phyloP scores from a whole-genome alignment of 2,888 invertebrate genomes.

The Tolmerus cingulatus region DNA sequence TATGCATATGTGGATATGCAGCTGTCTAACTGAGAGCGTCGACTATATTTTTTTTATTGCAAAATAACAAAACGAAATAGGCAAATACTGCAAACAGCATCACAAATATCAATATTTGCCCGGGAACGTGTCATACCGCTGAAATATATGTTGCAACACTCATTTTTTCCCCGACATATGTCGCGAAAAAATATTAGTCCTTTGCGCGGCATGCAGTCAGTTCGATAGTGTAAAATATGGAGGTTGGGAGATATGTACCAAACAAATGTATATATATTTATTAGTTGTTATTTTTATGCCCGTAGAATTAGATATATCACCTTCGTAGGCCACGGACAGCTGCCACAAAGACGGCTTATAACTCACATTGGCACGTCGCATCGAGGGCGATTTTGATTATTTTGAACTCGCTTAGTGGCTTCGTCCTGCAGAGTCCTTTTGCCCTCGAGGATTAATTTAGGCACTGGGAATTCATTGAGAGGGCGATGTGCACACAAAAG shows the following conservation, averaged over 20 bases:
- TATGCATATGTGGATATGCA: background rate
- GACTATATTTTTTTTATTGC: background rate
- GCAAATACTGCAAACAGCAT: background rate
- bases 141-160: background rate
- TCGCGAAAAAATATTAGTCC: slow-evolving; percentile 11
- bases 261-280: background rate
- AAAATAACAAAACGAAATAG: background rate
- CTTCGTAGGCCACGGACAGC: background rate
- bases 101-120: background rate
- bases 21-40: background rate
- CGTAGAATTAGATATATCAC: slow-evolving; percentile 20
- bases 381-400: slow-evolving; percentile 10
- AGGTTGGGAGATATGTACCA: background rate
- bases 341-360: slow-evolving; percentile 6
- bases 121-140: background rate
- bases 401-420: slow-evolving; percentile 4
- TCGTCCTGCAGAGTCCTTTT: background rate
- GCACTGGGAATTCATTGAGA: slow-evolving; percentile 34
- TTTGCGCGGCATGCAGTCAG: background rate
- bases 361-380: background rate
- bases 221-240: background rate
- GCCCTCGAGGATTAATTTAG: slow-evolving; percentile 43
- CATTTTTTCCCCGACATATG: background rate
- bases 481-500: background rate
- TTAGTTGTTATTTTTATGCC: background rate